phyloP scores from a whole-genome alignment of 2,888 invertebrate genomes.

The Caenorhabditis sp. region DNA sequence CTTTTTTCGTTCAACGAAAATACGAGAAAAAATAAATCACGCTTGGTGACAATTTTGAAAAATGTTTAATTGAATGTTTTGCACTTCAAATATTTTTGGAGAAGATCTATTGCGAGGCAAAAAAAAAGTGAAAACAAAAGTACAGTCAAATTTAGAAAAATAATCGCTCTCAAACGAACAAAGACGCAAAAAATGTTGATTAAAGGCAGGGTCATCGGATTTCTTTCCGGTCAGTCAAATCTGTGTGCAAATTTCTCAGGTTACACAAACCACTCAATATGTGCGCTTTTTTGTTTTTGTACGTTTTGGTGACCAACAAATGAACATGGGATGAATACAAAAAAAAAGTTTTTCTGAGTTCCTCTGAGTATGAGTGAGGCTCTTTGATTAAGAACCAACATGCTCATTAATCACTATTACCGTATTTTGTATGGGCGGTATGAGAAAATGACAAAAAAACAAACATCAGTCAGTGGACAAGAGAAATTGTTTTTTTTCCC shows the following conservation, averaged over 20 bases:
- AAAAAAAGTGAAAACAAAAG: conserved; percentile 5
- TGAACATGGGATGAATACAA: neutral
- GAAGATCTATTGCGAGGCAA: no score
- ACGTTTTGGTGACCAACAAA: neutral
- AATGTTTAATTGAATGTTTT: no score
- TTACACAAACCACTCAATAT: neutral
- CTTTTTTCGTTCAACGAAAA: neutral
- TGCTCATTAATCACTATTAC: no score
- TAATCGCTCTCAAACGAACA: no score
- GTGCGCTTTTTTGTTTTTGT: neutral
- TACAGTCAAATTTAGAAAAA: neutral
- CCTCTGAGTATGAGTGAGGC: no score
- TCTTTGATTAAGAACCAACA: no score
- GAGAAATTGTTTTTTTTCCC: no score
- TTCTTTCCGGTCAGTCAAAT: neutral
- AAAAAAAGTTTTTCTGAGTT: neutral
- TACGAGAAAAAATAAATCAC: neutral
- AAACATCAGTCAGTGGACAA: no score
- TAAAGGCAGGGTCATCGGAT: conserved; percentile 1
- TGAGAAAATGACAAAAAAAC: no score
- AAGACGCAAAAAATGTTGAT: neutral
- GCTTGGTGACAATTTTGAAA: neutral
- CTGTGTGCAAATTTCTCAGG: conserved; percentile 5
- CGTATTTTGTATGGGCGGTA: no score
- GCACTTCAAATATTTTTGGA: no score